A percentile compares a stretch with the other conserved stretches of the same genome.
phyloP scores from a whole-genome alignment of 2,797 vertebrate genomes.

The Pangasius larnaudii region DNA sequence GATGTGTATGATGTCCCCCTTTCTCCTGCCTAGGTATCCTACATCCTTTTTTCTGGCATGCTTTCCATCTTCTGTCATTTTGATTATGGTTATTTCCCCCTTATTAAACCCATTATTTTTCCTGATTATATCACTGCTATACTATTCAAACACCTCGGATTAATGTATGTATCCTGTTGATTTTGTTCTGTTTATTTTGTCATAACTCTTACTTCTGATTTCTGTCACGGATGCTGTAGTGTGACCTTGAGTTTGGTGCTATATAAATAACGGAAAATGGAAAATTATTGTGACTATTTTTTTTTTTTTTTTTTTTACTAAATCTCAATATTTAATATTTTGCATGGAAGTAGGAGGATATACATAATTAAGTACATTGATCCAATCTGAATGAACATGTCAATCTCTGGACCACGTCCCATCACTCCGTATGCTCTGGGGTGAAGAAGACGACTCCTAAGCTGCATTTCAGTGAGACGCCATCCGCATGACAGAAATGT shows the following conservation, averaged over 20 bases:
- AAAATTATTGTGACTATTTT: too few species aligned
- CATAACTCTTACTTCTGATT: background rate
- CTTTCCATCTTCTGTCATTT: too few species aligned
- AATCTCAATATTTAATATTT: background rate
- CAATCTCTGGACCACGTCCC: background rate
- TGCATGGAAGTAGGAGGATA: background rate
- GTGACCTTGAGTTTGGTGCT: background rate
- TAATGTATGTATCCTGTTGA: background rate
- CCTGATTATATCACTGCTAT: background rate
- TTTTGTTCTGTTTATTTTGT: background rate
- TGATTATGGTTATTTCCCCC: background rate
- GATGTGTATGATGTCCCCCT: background rate
- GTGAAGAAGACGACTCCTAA: too few species aligned
- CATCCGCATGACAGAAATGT: constrained; percentile 23
- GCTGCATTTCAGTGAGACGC: background rate
- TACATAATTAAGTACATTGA: constrained; percentile 34
- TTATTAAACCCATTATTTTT: background rate
- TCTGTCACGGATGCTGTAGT: background rate
- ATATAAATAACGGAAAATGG: background rate
- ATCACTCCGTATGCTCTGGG: background rate
- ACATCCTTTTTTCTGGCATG: background rate
- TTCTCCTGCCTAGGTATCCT: background rate
- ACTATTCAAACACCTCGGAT: background rate
- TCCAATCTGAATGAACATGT: background rate
- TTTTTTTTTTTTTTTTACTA: background rate